Percentiles rank a stretch among this genome's conserved stretches.
Evolutionary conservation across 2,888 invertebrate genomes (phyloP).

Genomic region (Agrochola litura): DNA sequence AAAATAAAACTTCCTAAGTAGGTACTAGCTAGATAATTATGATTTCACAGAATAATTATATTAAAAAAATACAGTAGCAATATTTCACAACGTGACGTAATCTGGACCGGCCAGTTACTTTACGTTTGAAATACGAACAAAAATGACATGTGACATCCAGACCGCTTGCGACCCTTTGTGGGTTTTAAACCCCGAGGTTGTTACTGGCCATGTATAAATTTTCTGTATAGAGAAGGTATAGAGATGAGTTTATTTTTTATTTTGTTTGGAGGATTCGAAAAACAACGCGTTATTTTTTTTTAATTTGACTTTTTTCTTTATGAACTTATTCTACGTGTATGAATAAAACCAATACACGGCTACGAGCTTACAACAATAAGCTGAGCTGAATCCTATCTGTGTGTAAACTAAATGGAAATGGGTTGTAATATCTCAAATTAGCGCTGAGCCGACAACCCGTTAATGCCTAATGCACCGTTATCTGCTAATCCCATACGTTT

Average conservation of each 20-base stretch:
- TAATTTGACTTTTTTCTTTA: neutral
- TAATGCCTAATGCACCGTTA: constrained; percentile 42
- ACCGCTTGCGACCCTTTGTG: constrained; percentile 38
- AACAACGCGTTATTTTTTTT: neutral
- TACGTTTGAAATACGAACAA: constrained; percentile 41
- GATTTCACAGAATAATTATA: neutral
- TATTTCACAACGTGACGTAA: constrained; percentile 19
- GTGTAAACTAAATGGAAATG: constrained; percentile 40
- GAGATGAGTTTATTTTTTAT: neutral
- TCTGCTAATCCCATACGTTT: constrained; percentile 35
- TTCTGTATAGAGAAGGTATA: constrained; percentile 10
- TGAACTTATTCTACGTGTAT: neutral
- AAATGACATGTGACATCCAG: constrained; percentile 46
- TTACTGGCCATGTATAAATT: constrained; percentile 31
- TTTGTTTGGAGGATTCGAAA: neutral
- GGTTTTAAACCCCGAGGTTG: constrained; percentile 24
- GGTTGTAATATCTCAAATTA: constrained; percentile 33
- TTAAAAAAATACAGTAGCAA: neutral
- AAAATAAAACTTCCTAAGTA: neutral
- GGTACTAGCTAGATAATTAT: too few relatives aligned
- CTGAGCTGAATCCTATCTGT: constrained; percentile 1
- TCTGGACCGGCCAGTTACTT: constrained; percentile 27
- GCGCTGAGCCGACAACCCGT: constrained; percentile 25
- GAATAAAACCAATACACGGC: neutral
- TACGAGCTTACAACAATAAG: neutral